Evolutionary conservation across 2,113 vertebrate genomes (phyloP).

Genomic region (Cyphomyrus discorhynchus): DNA sequence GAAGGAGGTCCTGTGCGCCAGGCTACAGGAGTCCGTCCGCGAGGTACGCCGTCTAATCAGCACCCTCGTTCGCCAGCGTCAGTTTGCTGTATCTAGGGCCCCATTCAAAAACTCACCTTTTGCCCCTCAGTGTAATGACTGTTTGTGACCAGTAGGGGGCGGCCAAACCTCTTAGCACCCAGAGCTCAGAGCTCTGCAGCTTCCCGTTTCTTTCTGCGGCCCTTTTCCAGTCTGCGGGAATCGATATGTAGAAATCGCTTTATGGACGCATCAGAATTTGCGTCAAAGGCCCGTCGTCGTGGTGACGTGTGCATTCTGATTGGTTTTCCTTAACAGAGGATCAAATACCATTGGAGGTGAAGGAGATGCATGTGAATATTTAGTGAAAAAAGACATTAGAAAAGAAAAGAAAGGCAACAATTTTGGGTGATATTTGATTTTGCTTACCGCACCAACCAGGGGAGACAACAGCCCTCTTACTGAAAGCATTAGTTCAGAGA

Average conservation of each 20-base stretch:
- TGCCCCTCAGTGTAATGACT: not conserved
- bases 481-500: not conserved
- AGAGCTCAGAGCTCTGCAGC: not conserved
- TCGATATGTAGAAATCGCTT: not conserved
- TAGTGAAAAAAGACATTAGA: not conserved
- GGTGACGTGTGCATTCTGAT: not conserved
- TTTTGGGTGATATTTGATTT: not conserved
- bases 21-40: constrained; percentile 67
- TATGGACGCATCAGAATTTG: not conserved
- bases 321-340: not conserved
- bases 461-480: not conserved
- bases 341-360: not conserved
- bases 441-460: not conserved
- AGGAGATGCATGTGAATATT: not conserved
- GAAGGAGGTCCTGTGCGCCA: constrained; percentile 60
- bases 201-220: not conserved
- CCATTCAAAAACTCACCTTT: not conserved
- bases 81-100: not conserved
- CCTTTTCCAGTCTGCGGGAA: not conserved
- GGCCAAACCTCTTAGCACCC: not conserved
- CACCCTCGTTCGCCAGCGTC: not conserved
- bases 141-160: not conserved
- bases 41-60: constrained; percentile 61
- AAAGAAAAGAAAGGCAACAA: not conserved
- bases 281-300: not conserved